Evolutionary conservation across 2,797 vertebrate species (phyloP).

Genomic region (Schizothorax lantsangensis): DNA sequence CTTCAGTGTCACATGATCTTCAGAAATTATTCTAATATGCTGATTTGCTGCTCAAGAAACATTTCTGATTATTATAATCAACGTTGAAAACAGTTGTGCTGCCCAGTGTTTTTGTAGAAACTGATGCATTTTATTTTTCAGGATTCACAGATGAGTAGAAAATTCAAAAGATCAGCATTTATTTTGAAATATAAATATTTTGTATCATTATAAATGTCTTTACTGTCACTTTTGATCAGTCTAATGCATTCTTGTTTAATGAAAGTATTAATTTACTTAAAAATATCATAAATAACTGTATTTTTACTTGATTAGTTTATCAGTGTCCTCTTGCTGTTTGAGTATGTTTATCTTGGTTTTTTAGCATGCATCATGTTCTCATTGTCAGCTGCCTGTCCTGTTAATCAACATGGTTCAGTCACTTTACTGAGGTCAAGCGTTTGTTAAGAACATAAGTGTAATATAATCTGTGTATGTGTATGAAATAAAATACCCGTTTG

Average conservation of each 20-base stretch:
- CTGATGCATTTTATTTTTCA: not conserved
- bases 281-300: no score
- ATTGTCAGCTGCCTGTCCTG: not conserved
- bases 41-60: no score
- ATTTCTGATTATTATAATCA: not conserved
- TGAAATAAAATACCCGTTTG: constrained; percentile 4
- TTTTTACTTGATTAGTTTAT: no score
- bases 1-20: not conserved
- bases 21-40: not conserved
- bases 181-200: not conserved
- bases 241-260: not conserved
- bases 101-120: not conserved
- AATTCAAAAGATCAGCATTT: not conserved
- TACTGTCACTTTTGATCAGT: not conserved
- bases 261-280: not conserved
- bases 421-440: constrained; percentile 7
- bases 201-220: not conserved
- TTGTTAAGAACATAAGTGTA: not conserved
- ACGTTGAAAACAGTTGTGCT: not conserved
- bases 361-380: not conserved
- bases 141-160: not conserved
- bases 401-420: not conserved
- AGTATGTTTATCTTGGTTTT: not conserved
- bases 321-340: not conserved
- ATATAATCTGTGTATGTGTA: constrained; percentile 10